Evolutionary conservation across 2,113 vertebrate genomes (phyloP).

Genomic region (Anarhynchus alexandrinus): DNA sequence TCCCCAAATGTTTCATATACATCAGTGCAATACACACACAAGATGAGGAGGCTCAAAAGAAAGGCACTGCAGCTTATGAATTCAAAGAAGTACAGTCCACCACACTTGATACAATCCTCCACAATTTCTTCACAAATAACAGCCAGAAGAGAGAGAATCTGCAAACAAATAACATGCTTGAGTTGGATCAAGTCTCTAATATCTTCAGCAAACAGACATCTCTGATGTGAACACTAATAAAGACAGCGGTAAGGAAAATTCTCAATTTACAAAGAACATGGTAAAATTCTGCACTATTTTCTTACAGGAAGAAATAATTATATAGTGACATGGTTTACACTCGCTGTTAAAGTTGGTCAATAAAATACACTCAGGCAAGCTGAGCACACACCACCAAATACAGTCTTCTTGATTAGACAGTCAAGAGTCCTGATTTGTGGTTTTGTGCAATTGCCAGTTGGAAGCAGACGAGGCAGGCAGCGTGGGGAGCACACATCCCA

Average conservation of each 20-base stretch:
- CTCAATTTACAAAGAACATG: neutral
- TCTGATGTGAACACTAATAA: neutral
- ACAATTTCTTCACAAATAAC: slow-evolving; percentile 89
- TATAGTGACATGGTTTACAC: neutral
- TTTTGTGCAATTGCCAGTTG: neutral
- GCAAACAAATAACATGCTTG: neutral
- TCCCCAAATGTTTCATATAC: slow-evolving; percentile 67
- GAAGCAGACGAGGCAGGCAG: neutral
- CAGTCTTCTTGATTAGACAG: neutral
- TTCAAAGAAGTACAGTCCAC: slow-evolving; percentile 88
- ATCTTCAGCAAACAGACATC: neutral
- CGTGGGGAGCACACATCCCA: rapidly evolving
- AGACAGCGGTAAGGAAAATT: neutral
- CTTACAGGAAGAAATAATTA: neutral
- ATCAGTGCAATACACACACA: slow-evolving; percentile 76
- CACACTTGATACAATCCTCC: slow-evolving; percentile 69
- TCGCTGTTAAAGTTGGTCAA: neutral
- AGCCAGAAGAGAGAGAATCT: slow-evolving; percentile 86
- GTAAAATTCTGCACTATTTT: neutral
- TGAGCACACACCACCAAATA: neutral
- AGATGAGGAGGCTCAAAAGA: slow-evolving; percentile 81
- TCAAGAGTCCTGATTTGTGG: neutral
- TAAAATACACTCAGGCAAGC: neutral
- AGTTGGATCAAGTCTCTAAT: neutral
- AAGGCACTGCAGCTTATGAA: slow-evolving; percentile 88